Evolutionary conservation across 2,797 vertebrate species (phyloP).

Genomic region (Catostomus latipinnis): DNA sequence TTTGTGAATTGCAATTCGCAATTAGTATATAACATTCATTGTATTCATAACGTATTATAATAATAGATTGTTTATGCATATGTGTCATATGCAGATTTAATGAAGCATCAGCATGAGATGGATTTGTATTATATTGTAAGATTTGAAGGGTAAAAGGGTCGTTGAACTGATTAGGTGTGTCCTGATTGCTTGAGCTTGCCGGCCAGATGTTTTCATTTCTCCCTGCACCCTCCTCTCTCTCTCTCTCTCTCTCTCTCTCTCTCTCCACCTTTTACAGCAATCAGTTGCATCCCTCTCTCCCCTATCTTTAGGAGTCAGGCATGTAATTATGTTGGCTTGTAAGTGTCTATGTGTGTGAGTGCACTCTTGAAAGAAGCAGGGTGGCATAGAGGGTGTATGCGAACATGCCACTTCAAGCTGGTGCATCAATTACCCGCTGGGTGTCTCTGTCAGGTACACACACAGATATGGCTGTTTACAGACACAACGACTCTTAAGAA

Average conservation of each 20-base stretch:
- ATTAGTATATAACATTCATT: too few relatives aligned
- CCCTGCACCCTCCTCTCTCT: slow-evolving; percentile 3
- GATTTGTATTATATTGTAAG: not conserved
- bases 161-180: not conserved
- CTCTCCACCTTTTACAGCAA: slow-evolving; percentile 24
- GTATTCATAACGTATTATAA: too few relatives aligned
- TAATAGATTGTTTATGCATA: not conserved
- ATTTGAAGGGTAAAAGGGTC: not conserved
- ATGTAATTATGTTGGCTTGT: slow-evolving; percentile 47
- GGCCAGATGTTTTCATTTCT: slow-evolving; percentile 38
- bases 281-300: slow-evolving; percentile 37
- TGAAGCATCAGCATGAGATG: not conserved
- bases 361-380: slow-evolving; percentile 1
- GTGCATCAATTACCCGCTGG: slow-evolving; percentile 32
- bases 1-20: not conserved
- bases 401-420: slow-evolving; percentile 37
- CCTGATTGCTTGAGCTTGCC: not conserved
- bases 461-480: slow-evolving; percentile 11
- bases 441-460: not conserved
- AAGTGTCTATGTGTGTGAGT: not conserved
- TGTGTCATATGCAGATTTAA: not conserved
- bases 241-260: not conserved
- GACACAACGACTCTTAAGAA: not conserved
- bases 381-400: slow-evolving; percentile 24
- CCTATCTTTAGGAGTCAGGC: slow-evolving; percentile 25